Evolutionary conservation across 2,888 invertebrate species (phyloP).

Genomic region (Minunthozetes semirufus): DNA sequence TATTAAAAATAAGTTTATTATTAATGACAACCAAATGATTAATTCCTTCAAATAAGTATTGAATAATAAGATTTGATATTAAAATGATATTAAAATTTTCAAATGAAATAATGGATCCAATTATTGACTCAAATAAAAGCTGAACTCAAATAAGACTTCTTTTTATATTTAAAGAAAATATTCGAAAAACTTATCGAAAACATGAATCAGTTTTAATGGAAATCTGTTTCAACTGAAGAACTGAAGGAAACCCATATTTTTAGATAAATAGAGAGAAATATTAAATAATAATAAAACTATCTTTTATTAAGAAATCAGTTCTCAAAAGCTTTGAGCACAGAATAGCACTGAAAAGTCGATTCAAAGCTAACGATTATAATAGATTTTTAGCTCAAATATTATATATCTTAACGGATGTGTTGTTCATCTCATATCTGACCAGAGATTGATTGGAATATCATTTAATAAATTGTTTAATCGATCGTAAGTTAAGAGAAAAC

Average conservation of each 20-base stretch:
- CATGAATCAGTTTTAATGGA: not conserved
- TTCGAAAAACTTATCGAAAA: not conserved
- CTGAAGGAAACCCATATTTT: not conserved
- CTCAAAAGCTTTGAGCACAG: too few species aligned
- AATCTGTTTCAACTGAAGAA: not conserved
- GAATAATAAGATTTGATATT: not conserved
- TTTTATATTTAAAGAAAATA: not conserved
- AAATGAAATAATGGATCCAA: not conserved
- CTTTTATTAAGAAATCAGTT: too few species aligned
- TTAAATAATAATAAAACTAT: not conserved
- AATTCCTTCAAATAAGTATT: not conserved
- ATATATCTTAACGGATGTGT: not conserved
- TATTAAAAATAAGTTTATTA: not conserved
- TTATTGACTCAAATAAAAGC: not conserved
- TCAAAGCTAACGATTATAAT: not conserved
- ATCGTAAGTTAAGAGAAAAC: not conserved
- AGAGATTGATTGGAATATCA: not conserved
- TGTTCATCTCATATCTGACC: conserved; percentile 5
- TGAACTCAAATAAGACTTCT: not conserved
- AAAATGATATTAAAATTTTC: not conserved
- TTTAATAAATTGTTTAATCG: conserved; percentile 8
- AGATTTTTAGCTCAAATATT: not conserved
- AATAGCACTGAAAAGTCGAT: too few species aligned
- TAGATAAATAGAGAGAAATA: not conserved
- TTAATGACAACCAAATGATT: not conserved